Base-by-base conservation (phyloP, 2,888 invertebrate genomes). In the Galerucella calmariensis region DNA sequence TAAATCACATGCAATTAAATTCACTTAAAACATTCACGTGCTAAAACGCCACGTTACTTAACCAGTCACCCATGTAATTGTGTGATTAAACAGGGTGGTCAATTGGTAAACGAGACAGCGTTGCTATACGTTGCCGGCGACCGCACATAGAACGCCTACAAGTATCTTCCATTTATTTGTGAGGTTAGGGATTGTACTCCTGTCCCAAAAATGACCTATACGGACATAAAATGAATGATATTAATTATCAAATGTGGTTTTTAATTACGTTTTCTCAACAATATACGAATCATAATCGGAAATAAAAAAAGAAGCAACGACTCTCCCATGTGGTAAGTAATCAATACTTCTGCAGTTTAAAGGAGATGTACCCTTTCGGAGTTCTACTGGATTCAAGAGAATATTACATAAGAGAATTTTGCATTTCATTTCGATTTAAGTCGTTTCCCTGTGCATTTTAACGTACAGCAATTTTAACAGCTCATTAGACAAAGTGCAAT, bases 341-440 rank as follows among this genome's bases (percentile, higher is more conserved):
- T 86, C 86, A 86, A 86, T 86, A 86, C 84, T 81, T n/a, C 80
- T 84, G 86, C 85, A 85, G 79, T 84, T 86, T 86, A 86, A 86
- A 86, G 86, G 83, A 81, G 85, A 75, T 75, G 66, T 75, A 24
- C 72, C 67, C 73, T 67, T 73, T 51, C 14, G 41, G n/a, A 48
- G 14, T 24, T 12, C 56, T 44, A 16, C 56, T 35, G 51, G n/a
- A n/a, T 51, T 53, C 14, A n/a, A 53, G 53, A 53, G 11, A 56
- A 56, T 56, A 56, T 56, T 20, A 20, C 16, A 10, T 16, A 20
- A 20, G 9, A 20, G 14, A 2, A 11, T 48, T 48, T 48, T 14
- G 2, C 14, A 5, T 48, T 11, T 11, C 2, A 56, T 10, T 16
- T 56, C 2, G 20, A 56, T 51, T 51, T 51, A 14, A 51, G n/a